Conservation (phyloP, 2,797 vertebrate species). For the Sibirionetta formosa region DNA sequence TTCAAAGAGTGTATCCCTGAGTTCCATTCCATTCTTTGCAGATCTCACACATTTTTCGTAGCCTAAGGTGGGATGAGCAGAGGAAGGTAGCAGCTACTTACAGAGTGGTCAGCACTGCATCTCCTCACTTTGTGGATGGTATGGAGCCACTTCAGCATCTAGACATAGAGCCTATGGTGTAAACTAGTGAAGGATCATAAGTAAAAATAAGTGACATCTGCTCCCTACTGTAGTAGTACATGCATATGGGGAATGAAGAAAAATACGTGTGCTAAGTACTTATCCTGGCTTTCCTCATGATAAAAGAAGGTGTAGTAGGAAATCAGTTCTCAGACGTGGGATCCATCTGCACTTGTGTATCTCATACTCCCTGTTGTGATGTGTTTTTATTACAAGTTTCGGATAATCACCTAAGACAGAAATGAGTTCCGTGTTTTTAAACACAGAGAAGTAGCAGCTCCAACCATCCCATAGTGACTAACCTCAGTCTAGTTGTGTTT, state of each 20-base stretch:
- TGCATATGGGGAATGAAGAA: background rate
- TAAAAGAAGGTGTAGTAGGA: background rate
- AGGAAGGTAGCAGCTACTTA: background rate
- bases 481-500: background rate
- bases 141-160: background rate
- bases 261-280: background rate
- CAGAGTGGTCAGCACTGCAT: background rate
- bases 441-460: background rate
- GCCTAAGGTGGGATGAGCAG: background rate
- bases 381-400: background rate
- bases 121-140: background rate
- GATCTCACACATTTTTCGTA: background rate
- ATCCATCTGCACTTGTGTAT: background rate
- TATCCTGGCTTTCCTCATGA: background rate
- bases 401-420: background rate
- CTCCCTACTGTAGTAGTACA: background rate
- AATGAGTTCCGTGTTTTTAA: background rate
- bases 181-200: background rate
- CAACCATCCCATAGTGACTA: background rate
- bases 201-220: background rate
- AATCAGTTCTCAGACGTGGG: background rate
- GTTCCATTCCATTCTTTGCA: background rate
- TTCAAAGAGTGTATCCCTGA: background rate
- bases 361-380: background rate
- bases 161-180: background rate